Evolutionary conservation across 2,888 invertebrate genomes (phyloP).

Genomic region (Drosophila atripex): DNA sequence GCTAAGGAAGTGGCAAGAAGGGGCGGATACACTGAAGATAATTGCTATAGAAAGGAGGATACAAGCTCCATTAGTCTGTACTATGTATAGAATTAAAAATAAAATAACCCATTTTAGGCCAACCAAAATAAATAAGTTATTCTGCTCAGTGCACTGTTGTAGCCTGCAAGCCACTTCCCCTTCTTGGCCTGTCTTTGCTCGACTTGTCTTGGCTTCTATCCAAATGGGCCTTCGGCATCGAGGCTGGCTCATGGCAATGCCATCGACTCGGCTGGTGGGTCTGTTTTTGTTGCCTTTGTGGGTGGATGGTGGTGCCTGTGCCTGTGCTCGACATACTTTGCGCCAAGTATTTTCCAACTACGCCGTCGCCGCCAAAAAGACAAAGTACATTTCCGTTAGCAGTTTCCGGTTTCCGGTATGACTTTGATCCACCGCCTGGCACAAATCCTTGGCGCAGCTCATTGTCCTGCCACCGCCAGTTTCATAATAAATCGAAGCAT

Average conservation of each 20-base stretch:
- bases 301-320: slow-evolving; percentile 50
- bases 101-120: too few relatives aligned
- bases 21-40: slow-evolving; percentile 3
- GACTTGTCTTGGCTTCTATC: slow-evolving; percentile 60
- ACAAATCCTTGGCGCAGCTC: slow-evolving; percentile 20
- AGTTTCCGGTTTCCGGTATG: slow-evolving; percentile 78
- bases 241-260: slow-evolving; percentile 3
- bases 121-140: neutral
- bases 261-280: slow-evolving; percentile 16
- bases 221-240: slow-evolving; percentile 50
- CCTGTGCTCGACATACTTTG: slow-evolving; percentile 73
- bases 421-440: slow-evolving; percentile 59
- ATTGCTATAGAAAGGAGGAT: too few relatives aligned
- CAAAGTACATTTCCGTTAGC: slow-evolving; percentile 79
- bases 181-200: slow-evolving; percentile 11
- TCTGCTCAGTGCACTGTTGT: slow-evolving; percentile 1
- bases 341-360: slow-evolving; percentile 69
- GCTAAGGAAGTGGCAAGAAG: slow-evolving; percentile 10
- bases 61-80: too few relatives aligned
- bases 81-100: too few relatives aligned
- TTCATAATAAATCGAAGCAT: slow-evolving; percentile 49
- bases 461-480: slow-evolving; percentile 20
- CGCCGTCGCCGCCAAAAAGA: slow-evolving; percentile 74
- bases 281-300: slow-evolving; percentile 20
- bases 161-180: slow-evolving; percentile 33